phyloP scores from a whole-genome alignment of 2,113 vertebrate genomes.

The Caranx ignobilis region DNA sequence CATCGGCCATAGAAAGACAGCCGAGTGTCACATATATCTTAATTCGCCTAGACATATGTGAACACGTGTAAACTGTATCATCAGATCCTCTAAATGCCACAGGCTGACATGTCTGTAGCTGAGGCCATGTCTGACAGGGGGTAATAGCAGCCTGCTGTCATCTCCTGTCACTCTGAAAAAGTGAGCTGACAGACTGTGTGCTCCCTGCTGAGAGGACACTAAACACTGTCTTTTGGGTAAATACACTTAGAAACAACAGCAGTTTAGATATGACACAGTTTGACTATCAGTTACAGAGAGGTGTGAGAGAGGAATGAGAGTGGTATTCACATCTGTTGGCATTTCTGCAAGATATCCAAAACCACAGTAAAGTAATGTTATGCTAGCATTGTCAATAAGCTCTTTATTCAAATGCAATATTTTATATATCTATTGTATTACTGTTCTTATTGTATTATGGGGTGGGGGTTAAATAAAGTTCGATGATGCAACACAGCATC shows the following conservation, averaged over 20 bases:
- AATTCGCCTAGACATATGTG: constrained; percentile 74
- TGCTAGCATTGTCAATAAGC: not conserved
- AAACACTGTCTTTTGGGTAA: constrained; percentile 6
- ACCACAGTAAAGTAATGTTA: too few relatives aligned
- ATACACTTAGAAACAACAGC: constrained; percentile 3
- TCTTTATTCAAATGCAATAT: not conserved
- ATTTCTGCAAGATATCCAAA: too few relatives aligned
- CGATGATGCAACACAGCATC: not conserved
- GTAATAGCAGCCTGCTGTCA: constrained; percentile 61
- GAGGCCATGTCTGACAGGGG: constrained; percentile 23
- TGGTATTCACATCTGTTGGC: not conserved
- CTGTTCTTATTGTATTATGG: too few relatives aligned
- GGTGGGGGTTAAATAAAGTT: not conserved
- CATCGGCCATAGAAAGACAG: constrained; percentile 51
- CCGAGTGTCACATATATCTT: constrained; percentile 53
- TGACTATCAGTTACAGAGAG: not conserved
- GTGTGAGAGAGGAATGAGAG: not conserved
- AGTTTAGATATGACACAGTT: not conserved
- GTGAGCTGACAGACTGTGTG: constrained; percentile 27
- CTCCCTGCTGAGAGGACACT: constrained; percentile 12
- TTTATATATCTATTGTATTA: too few relatives aligned
- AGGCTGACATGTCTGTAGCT: constrained; percentile 51
- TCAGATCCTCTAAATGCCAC: constrained; percentile 65
- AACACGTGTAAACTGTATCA: constrained; percentile 78
- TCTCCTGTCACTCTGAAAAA: constrained; percentile 49